phyloP scores from a whole-genome alignment of 2,888 invertebrate species.

The Platycheirus albimanus region DNA sequence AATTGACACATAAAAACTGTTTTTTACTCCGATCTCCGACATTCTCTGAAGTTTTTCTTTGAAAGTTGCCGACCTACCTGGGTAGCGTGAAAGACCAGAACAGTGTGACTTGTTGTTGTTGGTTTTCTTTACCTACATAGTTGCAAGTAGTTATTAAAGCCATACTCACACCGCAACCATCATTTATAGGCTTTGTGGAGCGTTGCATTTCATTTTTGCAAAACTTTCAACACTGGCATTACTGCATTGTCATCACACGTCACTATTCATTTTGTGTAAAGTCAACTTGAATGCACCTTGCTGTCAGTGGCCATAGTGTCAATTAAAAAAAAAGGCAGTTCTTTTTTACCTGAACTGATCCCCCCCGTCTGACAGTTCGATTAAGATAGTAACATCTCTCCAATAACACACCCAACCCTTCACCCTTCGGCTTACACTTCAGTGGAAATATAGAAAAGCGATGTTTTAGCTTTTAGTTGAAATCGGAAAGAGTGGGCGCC shows the following conservation, averaged over 20 bases:
- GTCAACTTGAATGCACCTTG: no score
- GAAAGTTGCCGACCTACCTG: slow-evolving; percentile 69
- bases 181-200: slow-evolving; percentile 34
- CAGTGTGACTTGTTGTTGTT: slow-evolving; percentile 42
- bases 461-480: slow-evolving; percentile 43
- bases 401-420: not conserved
- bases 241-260: slow-evolving; percentile 6
- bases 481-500: slow-evolving; percentile 29
- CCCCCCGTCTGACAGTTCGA: slow-evolving; percentile 54
- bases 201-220: slow-evolving; percentile 35
- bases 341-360: slow-evolving; percentile 26
- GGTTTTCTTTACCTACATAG: slow-evolving; percentile 9
- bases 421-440: no score
- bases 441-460: slow-evolving; percentile 41
- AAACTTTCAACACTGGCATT: slow-evolving; percentile 30
- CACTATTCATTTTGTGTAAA: no score
- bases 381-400: slow-evolving; percentile 38
- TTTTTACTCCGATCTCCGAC: slow-evolving; percentile 60
- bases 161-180: slow-evolving; percentile 43
- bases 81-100: slow-evolving; percentile 26
- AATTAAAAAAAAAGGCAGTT: no score
- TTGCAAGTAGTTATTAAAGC: slow-evolving; percentile 30
- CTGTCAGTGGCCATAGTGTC: no score
- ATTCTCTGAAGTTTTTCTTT: slow-evolving; percentile 70
- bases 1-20: slow-evolving; percentile 72